Conservation (phyloP, 2,113 vertebrate genomes). For the Spheniscus mendiculus region DNA sequence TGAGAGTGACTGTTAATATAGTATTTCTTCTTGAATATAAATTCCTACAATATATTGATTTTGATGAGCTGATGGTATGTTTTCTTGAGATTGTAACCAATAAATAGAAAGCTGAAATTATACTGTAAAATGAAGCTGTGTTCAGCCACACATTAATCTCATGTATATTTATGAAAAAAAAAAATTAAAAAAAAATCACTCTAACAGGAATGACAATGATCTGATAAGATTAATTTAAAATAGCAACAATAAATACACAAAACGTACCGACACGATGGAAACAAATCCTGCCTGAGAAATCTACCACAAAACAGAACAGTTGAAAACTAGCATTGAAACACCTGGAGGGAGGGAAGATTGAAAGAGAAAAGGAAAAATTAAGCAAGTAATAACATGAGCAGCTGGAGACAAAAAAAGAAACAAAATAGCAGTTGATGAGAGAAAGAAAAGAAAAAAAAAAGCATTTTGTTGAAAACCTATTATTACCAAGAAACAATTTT, state of each 20-base stretch:
- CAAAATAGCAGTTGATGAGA: conserved; percentile 56
- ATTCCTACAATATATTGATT: neutral
- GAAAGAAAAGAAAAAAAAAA: conserved; percentile 6
- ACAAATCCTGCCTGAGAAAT: neutral
- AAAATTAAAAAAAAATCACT: neutral
- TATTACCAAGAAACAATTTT: conserved; percentile 67
- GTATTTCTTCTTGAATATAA: neutral
- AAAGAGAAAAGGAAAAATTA: conserved; percentile 61
- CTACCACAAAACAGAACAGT: neutral
- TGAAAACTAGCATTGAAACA: conserved; percentile 19
- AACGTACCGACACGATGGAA: neutral
- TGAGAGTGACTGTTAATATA: neutral
- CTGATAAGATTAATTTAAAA: conserved; percentile 1
- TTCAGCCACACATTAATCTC: neutral
- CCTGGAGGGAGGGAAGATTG: conserved; percentile 32
- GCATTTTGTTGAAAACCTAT: conserved; percentile 63
- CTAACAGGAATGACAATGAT: neutral
- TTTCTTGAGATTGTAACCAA: neutral
- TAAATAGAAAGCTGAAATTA: neutral
- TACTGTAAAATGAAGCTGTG: neutral
- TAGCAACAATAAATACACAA: neutral
- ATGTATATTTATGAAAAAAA: neutral
- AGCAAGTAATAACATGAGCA: conserved; percentile 64
- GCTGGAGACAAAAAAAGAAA: conserved; percentile 55
- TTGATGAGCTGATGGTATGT: neutral